Conservation (phyloP, 2,797 vertebrate genomes). For the Anabas testudineus region DNA sequence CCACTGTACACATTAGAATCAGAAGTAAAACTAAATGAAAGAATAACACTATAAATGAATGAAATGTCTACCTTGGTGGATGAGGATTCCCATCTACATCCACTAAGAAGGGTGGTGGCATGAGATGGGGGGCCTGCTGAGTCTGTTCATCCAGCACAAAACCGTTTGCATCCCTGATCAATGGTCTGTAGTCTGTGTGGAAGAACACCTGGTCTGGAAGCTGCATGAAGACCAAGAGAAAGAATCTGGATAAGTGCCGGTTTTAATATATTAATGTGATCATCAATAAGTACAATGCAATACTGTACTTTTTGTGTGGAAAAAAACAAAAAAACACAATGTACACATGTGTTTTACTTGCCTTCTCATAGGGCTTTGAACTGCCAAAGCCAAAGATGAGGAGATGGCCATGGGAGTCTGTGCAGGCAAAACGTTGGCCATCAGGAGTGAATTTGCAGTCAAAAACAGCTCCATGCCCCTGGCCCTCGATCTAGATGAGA, state of each 20-base stretch:
- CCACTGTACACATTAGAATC: no score
- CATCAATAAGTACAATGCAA: slow-evolving; percentile 1
- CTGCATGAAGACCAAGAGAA: slow-evolving; percentile 72
- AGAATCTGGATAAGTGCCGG: background rate
- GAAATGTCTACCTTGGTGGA: slow-evolving; percentile 85
- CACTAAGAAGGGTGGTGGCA: slow-evolving; percentile 98
- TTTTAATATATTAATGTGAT: background rate
- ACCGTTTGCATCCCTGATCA: slow-evolving; percentile 94
- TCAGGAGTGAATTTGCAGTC: slow-evolving; percentile 98
- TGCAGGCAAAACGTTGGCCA: slow-evolving; percentile 95
- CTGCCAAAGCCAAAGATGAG: slow-evolving; percentile 96
- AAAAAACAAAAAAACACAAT: no score
- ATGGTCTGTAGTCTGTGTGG: slow-evolving; percentile 97
- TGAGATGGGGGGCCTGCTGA: slow-evolving; percentile 97
- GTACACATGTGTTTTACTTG: slow-evolving; percentile 54
- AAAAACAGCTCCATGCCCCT: slow-evolving; percentile 97
- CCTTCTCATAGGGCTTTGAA: slow-evolving; percentile 95
- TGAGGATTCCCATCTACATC: slow-evolving; percentile 99
- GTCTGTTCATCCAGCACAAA: slow-evolving; percentile 98
- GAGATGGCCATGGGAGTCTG: slow-evolving; percentile 97
- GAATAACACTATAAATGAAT: background rate
- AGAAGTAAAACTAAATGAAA: background rate
- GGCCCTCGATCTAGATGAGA: slow-evolving; percentile 92
- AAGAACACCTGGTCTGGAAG: slow-evolving; percentile 99
- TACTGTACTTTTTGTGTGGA: background rate